These are phyloP conservation scores for Axis porcinus DNA, from an alignment of 2,113 vertebrate species.

Conservation along the genomic window DNA sequence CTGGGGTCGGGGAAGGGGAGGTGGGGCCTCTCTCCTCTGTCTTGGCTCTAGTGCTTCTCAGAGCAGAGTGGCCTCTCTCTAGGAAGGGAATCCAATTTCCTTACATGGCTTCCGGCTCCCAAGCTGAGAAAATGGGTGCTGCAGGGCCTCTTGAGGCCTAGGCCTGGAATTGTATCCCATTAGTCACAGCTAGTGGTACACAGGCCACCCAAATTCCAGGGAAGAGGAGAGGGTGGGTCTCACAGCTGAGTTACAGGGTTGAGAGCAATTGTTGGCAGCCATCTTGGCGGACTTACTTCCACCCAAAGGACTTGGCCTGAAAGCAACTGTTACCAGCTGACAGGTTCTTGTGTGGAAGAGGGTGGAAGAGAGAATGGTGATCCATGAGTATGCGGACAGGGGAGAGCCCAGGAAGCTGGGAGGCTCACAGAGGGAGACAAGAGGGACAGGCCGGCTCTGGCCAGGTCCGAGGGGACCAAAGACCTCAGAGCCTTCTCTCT, in stretches of 20 bases:
- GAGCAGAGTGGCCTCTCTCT: neutral
- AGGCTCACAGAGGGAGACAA: neutral
- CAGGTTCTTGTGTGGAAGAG: neutral
- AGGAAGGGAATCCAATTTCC: neutral
- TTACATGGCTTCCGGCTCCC: neutral
- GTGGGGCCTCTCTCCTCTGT: neutral
- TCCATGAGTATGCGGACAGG: rapidly evolving
- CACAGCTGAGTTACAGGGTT: rapidly evolving
- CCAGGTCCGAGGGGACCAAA: neutral
- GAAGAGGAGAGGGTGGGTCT: neutral
- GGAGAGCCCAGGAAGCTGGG: neutral
- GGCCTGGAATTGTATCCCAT: neutral
- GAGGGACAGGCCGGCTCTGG: neutral
- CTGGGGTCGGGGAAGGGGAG: neutral
- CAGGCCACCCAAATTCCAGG: neutral
- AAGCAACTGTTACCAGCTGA: rapidly evolving
- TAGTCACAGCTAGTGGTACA: neutral
- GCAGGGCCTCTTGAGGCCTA: neutral
- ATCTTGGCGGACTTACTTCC: neutral
- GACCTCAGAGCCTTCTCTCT: neutral
- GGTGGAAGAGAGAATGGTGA: too few species aligned
- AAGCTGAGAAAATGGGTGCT: neutral
- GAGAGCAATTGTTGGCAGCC: neutral
- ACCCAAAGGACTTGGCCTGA: neutral
- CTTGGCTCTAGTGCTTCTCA: neutral